These are phyloP conservation scores for Cremastinae sp. DNA, from an alignment of 2,888 invertebrate species.

Conservation along the genomic window DNA sequence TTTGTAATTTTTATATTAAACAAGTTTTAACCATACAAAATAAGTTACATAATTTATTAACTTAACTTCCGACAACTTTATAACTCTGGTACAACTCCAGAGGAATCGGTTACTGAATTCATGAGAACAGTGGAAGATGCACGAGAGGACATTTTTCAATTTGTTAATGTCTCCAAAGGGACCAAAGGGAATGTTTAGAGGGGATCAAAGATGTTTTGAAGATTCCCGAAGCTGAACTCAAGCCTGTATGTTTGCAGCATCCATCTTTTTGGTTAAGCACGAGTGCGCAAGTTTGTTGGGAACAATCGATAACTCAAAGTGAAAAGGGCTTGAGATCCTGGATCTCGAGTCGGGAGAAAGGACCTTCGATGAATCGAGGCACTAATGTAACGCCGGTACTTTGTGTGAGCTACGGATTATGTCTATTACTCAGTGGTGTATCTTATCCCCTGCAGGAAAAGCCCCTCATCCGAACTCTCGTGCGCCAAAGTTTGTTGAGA, in stretches of 20 bases:
- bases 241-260: slow-evolving; percentile 13
- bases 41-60: too few relatives aligned
- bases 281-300: too few relatives aligned
- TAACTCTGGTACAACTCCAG: too few relatives aligned
- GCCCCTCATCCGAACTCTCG: slow-evolving; percentile 6
- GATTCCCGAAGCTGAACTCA: slow-evolving; percentile 22
- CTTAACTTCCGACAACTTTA: too few relatives aligned
- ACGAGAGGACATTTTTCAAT: slow-evolving; percentile 52
- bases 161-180: slow-evolving; percentile 61
- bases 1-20: too few relatives aligned
- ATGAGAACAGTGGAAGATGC: not conserved
- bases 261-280: too few relatives aligned
- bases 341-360: too few relatives aligned
- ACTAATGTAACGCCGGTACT: too few relatives aligned
- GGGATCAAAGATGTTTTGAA: slow-evolving; percentile 6
- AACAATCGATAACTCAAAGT: too few relatives aligned
- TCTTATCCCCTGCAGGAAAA: slow-evolving; percentile 20
- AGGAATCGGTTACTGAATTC: slow-evolving; percentile 3
- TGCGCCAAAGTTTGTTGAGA: slow-evolving; percentile 13
- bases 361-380: too few relatives aligned
- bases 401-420: not conserved
- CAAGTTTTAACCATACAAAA: too few relatives aligned
- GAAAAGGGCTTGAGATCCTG: too few relatives aligned
- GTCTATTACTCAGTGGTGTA: slow-evolving; percentile 25
- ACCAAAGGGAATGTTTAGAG: not conserved